Evolutionary conservation across 2,888 invertebrate species (phyloP).

Genomic region (Aquatica leii): DNA sequence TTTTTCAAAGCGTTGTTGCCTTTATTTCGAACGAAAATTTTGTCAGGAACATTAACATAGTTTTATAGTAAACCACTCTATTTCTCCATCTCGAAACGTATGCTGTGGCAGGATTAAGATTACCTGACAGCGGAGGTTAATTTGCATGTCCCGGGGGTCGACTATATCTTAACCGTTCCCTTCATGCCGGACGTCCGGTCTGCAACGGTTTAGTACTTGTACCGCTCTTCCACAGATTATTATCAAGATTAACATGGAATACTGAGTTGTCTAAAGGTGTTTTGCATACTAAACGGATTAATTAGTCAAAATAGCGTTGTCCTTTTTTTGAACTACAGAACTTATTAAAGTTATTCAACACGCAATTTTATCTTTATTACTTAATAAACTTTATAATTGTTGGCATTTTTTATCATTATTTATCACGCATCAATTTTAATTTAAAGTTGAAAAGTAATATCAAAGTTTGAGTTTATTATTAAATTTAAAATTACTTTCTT

Average conservation of each 20-base stretch:
- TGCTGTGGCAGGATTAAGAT: slow-evolving; percentile 39
- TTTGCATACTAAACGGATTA: slow-evolving; percentile 38
- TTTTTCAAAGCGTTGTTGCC: no score
- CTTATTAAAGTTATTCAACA: slow-evolving; percentile 18
- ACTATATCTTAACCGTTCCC: slow-evolving; percentile 40
- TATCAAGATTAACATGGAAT: slow-evolving; percentile 38
- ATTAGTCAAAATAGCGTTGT: slow-evolving; percentile 32
- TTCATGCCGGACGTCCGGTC: slow-evolving; percentile 40
- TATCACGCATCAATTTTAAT: slow-evolving; percentile 1
- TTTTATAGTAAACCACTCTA: slow-evolving; percentile 17
- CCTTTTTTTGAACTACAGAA: slow-evolving; percentile 19
- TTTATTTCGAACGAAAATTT: no score
- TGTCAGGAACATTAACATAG: slow-evolving; percentile 3
- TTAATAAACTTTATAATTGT: background rate
- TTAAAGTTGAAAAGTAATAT: slow-evolving; percentile 6
- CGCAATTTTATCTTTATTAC: slow-evolving; percentile 12
- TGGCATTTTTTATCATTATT: background rate
- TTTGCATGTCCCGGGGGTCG: slow-evolving; percentile 46
- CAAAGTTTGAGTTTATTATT: background rate
- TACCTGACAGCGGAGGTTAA: slow-evolving; percentile 43
- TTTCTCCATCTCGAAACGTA: slow-evolving; percentile 33
- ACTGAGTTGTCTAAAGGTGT: slow-evolving; percentile 38
- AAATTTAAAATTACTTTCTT: background rate
- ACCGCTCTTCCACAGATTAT: slow-evolving; percentile 39
- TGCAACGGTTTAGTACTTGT: slow-evolving; percentile 39